These are phyloP conservation scores for Benthosema pterotum DNA, from an alignment of 2,797 vertebrate species.

Conservation along the genomic window DNA sequence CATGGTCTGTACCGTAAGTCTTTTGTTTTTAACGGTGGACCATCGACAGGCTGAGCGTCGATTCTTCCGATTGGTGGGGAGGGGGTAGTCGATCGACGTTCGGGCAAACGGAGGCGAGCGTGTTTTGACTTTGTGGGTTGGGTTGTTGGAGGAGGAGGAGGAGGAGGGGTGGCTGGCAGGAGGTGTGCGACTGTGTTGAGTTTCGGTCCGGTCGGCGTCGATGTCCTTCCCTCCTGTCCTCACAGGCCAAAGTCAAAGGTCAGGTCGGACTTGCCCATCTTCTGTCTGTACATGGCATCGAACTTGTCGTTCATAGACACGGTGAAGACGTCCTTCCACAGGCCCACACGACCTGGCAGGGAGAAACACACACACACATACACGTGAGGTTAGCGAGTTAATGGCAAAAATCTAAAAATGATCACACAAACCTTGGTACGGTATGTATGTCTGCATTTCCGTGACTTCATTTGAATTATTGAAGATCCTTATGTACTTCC, in stretches of 20 bases:
- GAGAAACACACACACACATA: conserved; percentile 12
- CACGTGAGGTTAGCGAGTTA: too few relatives aligned
- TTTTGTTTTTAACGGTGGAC: too few relatives aligned
- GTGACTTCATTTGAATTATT: too few relatives aligned
- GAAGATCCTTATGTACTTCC: too few relatives aligned
- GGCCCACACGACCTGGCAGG: conserved; percentile 88
- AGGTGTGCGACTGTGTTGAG: conserved; percentile 29
- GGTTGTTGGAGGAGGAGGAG: not conserved
- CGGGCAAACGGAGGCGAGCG: conserved; percentile 6
- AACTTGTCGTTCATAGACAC: conserved; percentile 99
- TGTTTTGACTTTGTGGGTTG: conserved; percentile 1
- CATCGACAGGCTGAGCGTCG: too few relatives aligned
- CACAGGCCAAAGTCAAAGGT: conserved; percentile 94
- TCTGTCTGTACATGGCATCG: conserved; percentile 93
- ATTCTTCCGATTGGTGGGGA: not conserved
- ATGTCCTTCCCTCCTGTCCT: conserved; percentile 36
- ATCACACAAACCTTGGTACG: too few relatives aligned
- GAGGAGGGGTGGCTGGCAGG: conserved; percentile 18
- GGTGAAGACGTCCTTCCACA: conserved; percentile 99
- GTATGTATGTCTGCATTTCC: too few relatives aligned
- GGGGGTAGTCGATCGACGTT: conserved; percentile 19
- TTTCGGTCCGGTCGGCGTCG: conserved; percentile 28
- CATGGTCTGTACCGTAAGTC: not conserved
- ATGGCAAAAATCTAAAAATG: too few relatives aligned
- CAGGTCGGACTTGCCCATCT: conserved; percentile 97